phyloP scores from a whole-genome alignment of 1,140 invertebrate genomes.

The Thaumatotibia leucotreta region DNA sequence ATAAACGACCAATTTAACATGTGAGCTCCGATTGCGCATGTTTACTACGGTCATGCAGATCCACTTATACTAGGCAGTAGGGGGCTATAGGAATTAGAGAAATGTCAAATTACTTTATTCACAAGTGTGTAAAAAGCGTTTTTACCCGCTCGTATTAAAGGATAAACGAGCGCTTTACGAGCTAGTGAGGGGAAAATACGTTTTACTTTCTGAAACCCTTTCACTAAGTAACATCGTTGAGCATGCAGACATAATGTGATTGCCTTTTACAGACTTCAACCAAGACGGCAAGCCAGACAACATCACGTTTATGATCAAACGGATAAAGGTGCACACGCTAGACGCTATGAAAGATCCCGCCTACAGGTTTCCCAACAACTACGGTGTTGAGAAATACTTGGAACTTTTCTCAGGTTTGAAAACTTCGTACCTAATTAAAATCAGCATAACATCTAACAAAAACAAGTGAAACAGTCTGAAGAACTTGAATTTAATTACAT shows the following conservation, averaged over 20 bases:
- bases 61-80: no score
- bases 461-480: background rate
- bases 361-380: slow-evolving; percentile 94
- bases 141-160: no score
- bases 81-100: no score
- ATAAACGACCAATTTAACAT: no score
- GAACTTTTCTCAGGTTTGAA: slow-evolving; percentile 91
- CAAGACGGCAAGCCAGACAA: slow-evolving; percentile 93
- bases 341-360: slow-evolving; percentile 88
- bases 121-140: no score
- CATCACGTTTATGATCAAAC: slow-evolving; percentile 97
- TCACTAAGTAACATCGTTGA: background rate
- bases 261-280: slow-evolving; percentile 89
- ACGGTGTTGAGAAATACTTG: slow-evolving; percentile 95
- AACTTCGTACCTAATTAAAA: slow-evolving; percentile 2
- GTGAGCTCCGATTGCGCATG: no score
- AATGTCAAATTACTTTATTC: no score
- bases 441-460: background rate
- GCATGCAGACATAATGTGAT: background rate
- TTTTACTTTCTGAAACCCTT: no score
- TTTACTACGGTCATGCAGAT: no score
- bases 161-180: no score
- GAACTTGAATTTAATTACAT: background rate
- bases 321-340: slow-evolving; percentile 94
- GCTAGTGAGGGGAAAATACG: no score